Conservation (phyloP, 92 coral and sea anemone species). For the Micromussa lordhowensis region DNA sequence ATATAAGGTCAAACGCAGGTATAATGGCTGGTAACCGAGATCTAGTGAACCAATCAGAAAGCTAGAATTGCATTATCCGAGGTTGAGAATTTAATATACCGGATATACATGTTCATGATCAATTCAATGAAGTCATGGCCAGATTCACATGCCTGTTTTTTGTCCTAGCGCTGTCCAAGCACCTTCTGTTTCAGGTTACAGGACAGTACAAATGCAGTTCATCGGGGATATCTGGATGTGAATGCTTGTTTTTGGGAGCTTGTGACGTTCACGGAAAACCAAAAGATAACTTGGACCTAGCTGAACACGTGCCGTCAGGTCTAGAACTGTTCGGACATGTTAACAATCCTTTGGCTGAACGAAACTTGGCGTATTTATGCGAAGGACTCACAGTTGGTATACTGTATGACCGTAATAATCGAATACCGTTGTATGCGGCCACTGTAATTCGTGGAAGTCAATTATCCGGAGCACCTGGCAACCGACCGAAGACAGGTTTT, state of each 20-base stretch:
- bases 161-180: neutral
- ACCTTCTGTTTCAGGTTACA: neutral
- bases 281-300: neutral
- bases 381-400: slow-evolving; percentile 37
- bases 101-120: too few species aligned
- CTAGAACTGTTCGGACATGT: slow-evolving; percentile 17
- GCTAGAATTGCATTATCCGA: too few species aligned
- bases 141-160: slow-evolving; percentile 1
- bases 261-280: slow-evolving; percentile 10
- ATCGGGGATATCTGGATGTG: neutral
- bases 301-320: slow-evolving; percentile 6
- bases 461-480: neutral
- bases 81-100: too few species aligned
- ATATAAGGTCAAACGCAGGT: too few species aligned
- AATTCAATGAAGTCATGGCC: slow-evolving; percentile 6
- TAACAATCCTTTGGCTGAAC: neutral
- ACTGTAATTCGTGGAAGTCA: slow-evolving; percentile 34
- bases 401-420: slow-evolving; percentile 37
- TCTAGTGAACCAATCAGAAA: too few species aligned
- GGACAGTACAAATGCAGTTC: neutral
- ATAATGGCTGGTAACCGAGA: too few species aligned
- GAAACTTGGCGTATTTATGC: slow-evolving; percentile 32
- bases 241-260: slow-evolving; percentile 14
- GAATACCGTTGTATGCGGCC: slow-evolving; percentile 46
- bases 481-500: too few species aligned